phyloP scores from a whole-genome alignment of 2,888 invertebrate genomes.

The Eledona agricola region DNA sequence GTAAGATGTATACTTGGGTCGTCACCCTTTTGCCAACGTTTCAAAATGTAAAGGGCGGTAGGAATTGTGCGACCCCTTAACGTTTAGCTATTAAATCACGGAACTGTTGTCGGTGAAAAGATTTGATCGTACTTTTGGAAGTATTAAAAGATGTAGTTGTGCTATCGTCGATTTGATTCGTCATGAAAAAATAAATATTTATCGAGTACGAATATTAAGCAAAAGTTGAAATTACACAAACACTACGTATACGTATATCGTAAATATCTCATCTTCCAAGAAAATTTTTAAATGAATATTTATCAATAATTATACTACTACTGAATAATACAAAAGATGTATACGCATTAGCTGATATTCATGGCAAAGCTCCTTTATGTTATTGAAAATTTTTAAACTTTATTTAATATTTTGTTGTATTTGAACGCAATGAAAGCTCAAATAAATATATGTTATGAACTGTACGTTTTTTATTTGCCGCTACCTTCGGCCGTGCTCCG shows the following conservation, averaged over 20 bases:
- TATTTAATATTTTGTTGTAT: constrained; percentile 87
- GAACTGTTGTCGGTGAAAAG: constrained; percentile 51
- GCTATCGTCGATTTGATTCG: constrained; percentile 44
- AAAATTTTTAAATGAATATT: constrained; percentile 64
- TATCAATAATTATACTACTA: constrained; percentile 66
- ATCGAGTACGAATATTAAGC: constrained; percentile 46
- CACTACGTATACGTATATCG: constrained; percentile 80
- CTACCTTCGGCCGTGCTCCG: not conserved
- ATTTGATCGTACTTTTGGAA: constrained; percentile 46
- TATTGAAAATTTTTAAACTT: constrained; percentile 77
- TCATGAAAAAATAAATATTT: constrained; percentile 37
- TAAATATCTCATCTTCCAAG: constrained; percentile 70
- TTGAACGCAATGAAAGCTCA: constrained; percentile 87
- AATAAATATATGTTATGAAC: constrained; percentile 88
- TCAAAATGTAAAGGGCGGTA: constrained; percentile 13
- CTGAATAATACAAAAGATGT: constrained; percentile 75
- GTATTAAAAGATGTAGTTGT: constrained; percentile 46
- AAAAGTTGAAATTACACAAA: constrained; percentile 64
- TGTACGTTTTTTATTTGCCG: constrained; percentile 48
- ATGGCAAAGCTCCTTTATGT: constrained; percentile 75
- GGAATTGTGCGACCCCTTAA: constrained; percentile 39
- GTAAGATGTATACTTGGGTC: constrained; percentile 56
- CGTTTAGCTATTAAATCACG: constrained; percentile 45
- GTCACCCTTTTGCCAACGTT: constrained; percentile 32
- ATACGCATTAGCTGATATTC: constrained; percentile 76